phyloP scores from a whole-genome alignment of 2,888 invertebrate species.

The Brachyptera putata region DNA sequence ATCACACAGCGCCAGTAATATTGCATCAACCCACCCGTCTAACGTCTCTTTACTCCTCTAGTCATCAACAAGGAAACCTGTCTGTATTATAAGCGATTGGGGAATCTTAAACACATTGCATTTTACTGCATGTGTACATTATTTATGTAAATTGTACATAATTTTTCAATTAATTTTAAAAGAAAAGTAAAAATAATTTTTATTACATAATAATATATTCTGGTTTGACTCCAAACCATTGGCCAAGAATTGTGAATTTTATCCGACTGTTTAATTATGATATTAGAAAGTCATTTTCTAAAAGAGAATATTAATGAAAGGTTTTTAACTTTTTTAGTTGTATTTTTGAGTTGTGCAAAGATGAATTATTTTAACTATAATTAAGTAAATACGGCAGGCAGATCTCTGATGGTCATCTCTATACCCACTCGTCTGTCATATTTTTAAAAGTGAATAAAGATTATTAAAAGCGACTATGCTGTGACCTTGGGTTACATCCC shows the following conservation, averaged over 20 bases:
- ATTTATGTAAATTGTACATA: conserved; percentile 36
- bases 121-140: conserved; percentile 32
- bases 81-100: conserved; percentile 31
- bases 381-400: conserved; percentile 14
- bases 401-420: conserved; percentile 24
- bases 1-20: conserved; percentile 31
- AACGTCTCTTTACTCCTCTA: conserved; percentile 30
- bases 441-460: conserved; percentile 26
- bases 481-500: conserved; percentile 24
- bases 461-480: conserved; percentile 24
- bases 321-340: background rate
- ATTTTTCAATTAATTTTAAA: conserved; percentile 29
- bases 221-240: conserved; percentile 29
- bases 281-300: conserved; percentile 21
- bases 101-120: conserved; percentile 30
- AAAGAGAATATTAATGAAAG: background rate
- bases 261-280: conserved; percentile 30
- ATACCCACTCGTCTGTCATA: conserved; percentile 25
- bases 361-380: background rate
- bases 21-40: conserved; percentile 29
- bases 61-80: conserved; percentile 30
- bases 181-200: conserved; percentile 24
- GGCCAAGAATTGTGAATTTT: conserved; percentile 29
- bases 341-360: background rate
- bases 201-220: conserved; percentile 12